Evolutionary conservation across 1,140 invertebrate genomes (phyloP), one percentile per base, ranked within the genome.

Genomic region (Globodera ellingtonae): DNA sequence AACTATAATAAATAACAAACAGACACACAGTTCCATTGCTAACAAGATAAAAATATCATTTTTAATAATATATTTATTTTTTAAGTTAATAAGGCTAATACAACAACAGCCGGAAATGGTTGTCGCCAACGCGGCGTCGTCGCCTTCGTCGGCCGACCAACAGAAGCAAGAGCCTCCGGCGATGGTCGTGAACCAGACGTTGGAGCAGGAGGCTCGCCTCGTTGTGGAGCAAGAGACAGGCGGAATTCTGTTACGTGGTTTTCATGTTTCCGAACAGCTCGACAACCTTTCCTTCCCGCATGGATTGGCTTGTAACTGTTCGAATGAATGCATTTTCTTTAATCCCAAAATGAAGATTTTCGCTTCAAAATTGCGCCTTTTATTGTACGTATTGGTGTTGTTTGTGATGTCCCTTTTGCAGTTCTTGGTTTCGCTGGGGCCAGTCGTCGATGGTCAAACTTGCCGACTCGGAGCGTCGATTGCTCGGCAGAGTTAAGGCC

Each of bases 381-480:
- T 35, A 35, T 35, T 35, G 35, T 35, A 35, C 35, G 35, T 35
- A 3, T 35, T 35, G 35, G 35, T 35, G 35, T 35, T 35, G 35
- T 35, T 35, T 35, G 35, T 47, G 47, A 24, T 78, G 70, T 62
- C 24, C 56, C 35, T 21, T 81, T 81, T 80, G 35, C 47, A 81
- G 80, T 13, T 52, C 47, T 1, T 71, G 74, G 67, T 65, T 81
- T 18, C 24, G 80, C 13, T 81, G 80, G 80, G 44, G 80, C 18
- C 66, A 66, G 44, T 56, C 79, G 24, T 81, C 80, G 24, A 81
- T 59, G 59, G 50, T 13, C 44, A 77, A 72, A 71, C 66, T 84
- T 6, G 70, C 74, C 6, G 75, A 79, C n/a, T 78, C 84, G n/a
- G 84, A 84, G 72, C 56, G 47, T 13, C 75, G 59, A n/a, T 73